phyloP scores from a whole-genome alignment of 2,888 invertebrate species.

The Pardosa pseudoannulata region DNA sequence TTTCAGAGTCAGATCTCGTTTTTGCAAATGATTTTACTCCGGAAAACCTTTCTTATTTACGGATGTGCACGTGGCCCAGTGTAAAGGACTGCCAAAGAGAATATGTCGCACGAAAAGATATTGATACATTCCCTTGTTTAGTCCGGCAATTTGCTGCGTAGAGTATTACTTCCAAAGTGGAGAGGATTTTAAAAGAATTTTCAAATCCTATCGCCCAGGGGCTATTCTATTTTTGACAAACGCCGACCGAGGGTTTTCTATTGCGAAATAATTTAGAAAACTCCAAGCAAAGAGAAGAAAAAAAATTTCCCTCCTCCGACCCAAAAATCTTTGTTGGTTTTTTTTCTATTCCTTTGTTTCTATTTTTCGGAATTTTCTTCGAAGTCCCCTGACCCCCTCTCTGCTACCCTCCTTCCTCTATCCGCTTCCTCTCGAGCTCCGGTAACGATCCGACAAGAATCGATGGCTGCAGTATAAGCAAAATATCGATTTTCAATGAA shows the following conservation, averaged over 20 bases:
- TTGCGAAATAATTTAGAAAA: constrained; percentile 64
- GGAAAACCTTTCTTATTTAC: too few species aligned
- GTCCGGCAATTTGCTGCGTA: background rate
- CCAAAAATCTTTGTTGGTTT: constrained; percentile 42
- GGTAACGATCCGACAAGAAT: constrained; percentile 32
- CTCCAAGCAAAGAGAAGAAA: background rate
- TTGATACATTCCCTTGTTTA: constrained; percentile 2
- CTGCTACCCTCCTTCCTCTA: background rate
- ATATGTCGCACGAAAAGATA: background rate
- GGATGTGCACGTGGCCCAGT: too few species aligned
- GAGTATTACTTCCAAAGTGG: background rate
- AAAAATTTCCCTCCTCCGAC: constrained; percentile 37
- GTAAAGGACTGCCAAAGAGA: too few species aligned
- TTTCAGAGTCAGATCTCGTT: too few species aligned
- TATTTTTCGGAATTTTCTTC: constrained; percentile 22
- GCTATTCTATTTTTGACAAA: constrained; percentile 21
- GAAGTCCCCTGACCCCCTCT: background rate
- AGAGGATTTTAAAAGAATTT: background rate
- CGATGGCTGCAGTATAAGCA: constrained; percentile 69
- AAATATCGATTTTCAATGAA: constrained; percentile 72
- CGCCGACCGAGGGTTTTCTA: constrained; percentile 42
- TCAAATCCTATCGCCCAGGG: constrained; percentile 21
- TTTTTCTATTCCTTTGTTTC: constrained; percentile 23
- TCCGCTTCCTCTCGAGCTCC: constrained; percentile 2
- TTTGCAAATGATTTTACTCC: too few species aligned